Conservation (phyloP, 2,113 vertebrate genomes). For the Solenodon paradoxus region DNA sequence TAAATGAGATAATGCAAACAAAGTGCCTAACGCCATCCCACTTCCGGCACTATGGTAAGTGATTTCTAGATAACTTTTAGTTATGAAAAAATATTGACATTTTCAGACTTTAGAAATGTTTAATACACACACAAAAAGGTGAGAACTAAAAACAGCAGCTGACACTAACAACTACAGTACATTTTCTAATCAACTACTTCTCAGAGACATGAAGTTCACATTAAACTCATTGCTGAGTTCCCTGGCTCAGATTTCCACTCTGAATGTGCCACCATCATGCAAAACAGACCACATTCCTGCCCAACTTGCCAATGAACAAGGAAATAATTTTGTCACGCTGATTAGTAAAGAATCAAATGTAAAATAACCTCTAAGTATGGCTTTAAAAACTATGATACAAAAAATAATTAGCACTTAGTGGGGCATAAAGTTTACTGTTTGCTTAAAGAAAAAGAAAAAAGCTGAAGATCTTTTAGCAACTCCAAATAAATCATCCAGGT, state of each 20-base stretch:
- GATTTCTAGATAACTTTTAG: background rate
- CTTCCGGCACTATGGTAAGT: background rate
- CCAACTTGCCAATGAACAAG: slow-evolving; percentile 1
- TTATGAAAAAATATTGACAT: background rate
- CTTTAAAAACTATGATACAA: background rate
- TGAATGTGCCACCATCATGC: background rate
- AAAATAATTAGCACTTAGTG: background rate
- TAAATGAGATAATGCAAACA: background rate
- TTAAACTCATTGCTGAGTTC: background rate
- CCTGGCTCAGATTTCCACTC: background rate
- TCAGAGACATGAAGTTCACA: background rate
- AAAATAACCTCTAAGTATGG: background rate
- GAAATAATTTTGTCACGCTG: background rate
- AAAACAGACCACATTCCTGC: background rate
- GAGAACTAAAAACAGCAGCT: background rate
- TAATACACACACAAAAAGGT: background rate
- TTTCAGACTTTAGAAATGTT: background rate
- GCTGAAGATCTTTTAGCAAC: background rate
- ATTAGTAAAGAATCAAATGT: slow-evolving; percentile 12
- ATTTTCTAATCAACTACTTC: slow-evolving; percentile 20
- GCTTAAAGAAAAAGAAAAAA: background rate
- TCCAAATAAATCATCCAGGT: background rate
- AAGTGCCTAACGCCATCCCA: background rate
- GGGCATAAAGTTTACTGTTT: background rate
- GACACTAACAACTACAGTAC: background rate